These are phyloP conservation scores for Acomys russatus DNA, from an alignment of 2,797 vertebrate species.

Conservation along the genomic window DNA sequence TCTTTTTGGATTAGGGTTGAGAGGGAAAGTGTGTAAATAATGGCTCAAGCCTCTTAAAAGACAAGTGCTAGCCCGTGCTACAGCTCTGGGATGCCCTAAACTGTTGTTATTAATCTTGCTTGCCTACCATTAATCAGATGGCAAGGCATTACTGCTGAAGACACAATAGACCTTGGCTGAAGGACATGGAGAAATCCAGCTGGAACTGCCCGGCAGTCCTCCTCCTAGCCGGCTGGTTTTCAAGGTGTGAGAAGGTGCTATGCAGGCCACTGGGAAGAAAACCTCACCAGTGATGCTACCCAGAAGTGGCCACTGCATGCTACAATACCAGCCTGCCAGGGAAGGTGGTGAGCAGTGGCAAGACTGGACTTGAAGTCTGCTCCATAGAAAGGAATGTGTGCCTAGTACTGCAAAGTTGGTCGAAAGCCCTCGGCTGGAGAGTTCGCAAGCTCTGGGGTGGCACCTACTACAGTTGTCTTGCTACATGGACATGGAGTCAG, in stretches of 20 bases:
- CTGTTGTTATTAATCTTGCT: not conserved
- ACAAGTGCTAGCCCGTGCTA: not conserved
- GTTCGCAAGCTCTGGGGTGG: not conserved
- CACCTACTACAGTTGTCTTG: not conserved
- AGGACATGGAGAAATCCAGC: not conserved
- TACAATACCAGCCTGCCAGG: not conserved
- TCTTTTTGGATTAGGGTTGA: not conserved
- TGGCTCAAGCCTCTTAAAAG: slow-evolving; percentile 20
- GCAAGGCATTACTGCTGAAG: not conserved
- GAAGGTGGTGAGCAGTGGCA: not conserved
- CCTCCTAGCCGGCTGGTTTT: not conserved
- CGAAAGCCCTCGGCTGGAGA: not conserved
- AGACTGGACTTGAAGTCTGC: not conserved
- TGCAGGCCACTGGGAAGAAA: not conserved
- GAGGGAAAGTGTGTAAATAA: not conserved
- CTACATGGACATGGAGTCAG: not conserved
- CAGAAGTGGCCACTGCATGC: not conserved
- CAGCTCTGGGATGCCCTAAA: not conserved
- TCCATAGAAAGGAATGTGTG: not conserved
- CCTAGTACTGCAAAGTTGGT: not conserved
- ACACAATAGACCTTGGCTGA: not conserved
- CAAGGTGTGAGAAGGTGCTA: not conserved
- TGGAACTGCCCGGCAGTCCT: not conserved
- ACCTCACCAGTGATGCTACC: no score
- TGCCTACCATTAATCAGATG: not conserved